Evolutionary conservation across 1,140 invertebrate species (phyloP).

Genomic region (Drosophila sturtevanti): DNA sequence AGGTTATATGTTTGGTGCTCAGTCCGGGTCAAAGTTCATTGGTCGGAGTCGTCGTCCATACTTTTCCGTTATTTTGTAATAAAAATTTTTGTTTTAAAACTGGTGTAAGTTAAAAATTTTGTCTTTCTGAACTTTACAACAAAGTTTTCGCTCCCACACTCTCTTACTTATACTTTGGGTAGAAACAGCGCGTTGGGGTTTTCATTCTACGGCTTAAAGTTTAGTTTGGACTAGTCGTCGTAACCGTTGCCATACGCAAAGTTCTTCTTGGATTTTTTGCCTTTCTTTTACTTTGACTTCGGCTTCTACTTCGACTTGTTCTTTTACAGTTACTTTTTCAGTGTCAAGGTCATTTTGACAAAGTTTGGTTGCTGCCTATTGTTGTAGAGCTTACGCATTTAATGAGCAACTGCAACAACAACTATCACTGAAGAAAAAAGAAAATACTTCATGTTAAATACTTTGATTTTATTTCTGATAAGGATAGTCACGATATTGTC

Average conservation of each 20-base stretch:
- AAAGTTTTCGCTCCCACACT: constrained; percentile 39
- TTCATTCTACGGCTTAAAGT: constrained; percentile 55
- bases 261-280: constrained; percentile 52
- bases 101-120: constrained; percentile 57
- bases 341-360: constrained; percentile 48
- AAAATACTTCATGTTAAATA: neutral
- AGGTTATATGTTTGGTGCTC: neutral
- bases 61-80: constrained; percentile 55
- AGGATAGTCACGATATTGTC: neutral
- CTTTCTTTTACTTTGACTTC: neutral
- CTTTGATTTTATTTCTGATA: neutral
- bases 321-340: constrained; percentile 56
- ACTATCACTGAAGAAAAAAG: neutral
- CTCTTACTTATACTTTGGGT: constrained; percentile 1
- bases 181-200: constrained; percentile 30
- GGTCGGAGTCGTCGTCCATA: constrained; percentile 33
- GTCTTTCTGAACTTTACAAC: constrained; percentile 53
- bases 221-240: constrained; percentile 39
- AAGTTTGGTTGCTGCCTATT: constrained; percentile 42
- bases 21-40: constrained; percentile 47
- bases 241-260: constrained; percentile 38
- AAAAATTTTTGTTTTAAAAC: constrained; percentile 58
- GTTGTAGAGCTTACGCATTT: constrained; percentile 47
- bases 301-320: neutral
- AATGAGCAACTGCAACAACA: constrained; percentile 31